Conservation (phyloP, 2,797 vertebrate species). For the Petrocephalus schoutedeni region DNA sequence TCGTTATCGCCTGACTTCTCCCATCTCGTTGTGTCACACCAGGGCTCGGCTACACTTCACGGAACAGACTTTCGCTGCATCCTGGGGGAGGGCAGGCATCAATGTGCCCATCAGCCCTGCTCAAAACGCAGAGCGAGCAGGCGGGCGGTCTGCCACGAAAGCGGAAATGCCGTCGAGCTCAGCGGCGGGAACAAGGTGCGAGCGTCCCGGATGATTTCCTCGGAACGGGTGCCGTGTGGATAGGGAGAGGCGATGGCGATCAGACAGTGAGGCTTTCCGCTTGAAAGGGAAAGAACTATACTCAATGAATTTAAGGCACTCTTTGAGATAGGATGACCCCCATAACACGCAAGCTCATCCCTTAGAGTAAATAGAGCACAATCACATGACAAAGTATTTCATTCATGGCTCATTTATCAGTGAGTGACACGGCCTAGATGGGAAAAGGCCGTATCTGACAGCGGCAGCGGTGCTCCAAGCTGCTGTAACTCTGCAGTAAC, state of each 20-base stretch:
- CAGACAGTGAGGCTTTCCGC: constrained; percentile 33
- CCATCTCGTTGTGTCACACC: not conserved
- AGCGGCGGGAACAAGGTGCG: not conserved
- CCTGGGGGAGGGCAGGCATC: not conserved
- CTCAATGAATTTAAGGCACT: not conserved
- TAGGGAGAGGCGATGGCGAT: not conserved
- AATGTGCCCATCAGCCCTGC: no score
- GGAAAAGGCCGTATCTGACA: constrained; percentile 1
- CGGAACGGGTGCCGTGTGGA: not conserved
- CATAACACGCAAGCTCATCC: constrained; percentile 8
- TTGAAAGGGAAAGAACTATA: constrained; percentile 19
- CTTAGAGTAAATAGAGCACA: constrained; percentile 33
- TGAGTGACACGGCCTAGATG: not conserved
- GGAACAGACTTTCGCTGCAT: not conserved
- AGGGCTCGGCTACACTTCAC: not conserved
- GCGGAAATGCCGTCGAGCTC: not conserved
- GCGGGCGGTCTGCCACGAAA: no score
- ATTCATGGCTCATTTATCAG: constrained; percentile 33
- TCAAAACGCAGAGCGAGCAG: no score
- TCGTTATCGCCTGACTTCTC: not conserved
- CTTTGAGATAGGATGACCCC: constrained; percentile 30
- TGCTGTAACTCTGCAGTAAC: not conserved
- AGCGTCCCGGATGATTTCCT: not conserved
- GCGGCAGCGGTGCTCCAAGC: not conserved
- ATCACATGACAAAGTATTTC: constrained; percentile 35